Percentiles rank a stretch among this genome's conserved stretches.
Conservation (phyloP, 2,113 vertebrate species). For the Pipra filicauda region DNA sequence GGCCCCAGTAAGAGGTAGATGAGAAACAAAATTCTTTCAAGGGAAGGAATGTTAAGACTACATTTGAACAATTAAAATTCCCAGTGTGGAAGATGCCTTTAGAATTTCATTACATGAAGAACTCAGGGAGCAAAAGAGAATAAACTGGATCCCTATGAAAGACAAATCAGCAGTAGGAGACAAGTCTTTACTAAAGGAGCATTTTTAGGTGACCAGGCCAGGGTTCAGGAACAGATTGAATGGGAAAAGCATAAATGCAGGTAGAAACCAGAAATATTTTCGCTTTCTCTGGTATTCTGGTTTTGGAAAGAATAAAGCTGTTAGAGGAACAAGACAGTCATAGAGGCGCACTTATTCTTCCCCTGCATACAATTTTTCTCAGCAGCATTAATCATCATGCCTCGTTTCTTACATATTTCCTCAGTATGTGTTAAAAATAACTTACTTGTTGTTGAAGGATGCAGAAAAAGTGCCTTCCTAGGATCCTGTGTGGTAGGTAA, state of each 20-base stretch:
- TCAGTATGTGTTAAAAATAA: not conserved
- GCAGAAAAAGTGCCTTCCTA: not conserved
- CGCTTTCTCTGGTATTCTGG: not conserved
- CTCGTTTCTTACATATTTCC: not conserved
- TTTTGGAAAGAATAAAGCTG: not conserved
- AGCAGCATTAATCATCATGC: not conserved
- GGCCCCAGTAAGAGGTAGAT: not conserved
- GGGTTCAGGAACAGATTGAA: not conserved
- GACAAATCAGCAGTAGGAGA: not conserved
- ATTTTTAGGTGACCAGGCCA: not conserved
- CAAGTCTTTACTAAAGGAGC: not conserved
- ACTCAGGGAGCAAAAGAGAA: not conserved
- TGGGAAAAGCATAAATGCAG: not conserved
- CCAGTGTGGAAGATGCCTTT: not conserved
- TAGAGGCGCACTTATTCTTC: not conserved
- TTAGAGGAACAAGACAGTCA: not conserved
- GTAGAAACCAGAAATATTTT: not conserved
- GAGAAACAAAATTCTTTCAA: not conserved
- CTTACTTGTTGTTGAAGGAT: not conserved
- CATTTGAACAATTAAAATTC: not conserved
- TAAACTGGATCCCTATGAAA: not conserved
- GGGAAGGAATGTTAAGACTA: not conserved
- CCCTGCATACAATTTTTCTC: not conserved
- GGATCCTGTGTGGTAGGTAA: not conserved
- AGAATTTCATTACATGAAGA: not conserved